phyloP scores from a whole-genome alignment of 2,113 vertebrate genomes.

The Solea solea region DNA sequence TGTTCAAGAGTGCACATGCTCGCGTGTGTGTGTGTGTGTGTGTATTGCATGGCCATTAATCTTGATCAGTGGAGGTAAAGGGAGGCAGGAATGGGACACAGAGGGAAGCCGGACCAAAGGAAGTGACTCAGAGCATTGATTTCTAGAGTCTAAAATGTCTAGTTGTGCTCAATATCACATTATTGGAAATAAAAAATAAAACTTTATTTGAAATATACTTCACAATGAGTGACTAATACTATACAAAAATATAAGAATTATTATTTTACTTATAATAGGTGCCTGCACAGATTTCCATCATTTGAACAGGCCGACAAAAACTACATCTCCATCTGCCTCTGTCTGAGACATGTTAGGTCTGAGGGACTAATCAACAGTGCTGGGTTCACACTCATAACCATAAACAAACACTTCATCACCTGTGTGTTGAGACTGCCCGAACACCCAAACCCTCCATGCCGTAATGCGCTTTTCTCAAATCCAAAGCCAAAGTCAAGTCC shows the following conservation, averaged over 20 bases:
- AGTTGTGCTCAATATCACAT: not conserved
- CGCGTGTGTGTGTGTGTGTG: constrained; percentile 7
- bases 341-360: constrained; percentile 64
- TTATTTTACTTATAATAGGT: constrained; percentile 6
- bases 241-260: not conserved
- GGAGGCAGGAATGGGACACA: constrained; percentile 9
- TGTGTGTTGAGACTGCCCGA: constrained; percentile 65
- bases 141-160: not conserved
- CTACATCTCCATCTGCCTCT: constrained; percentile 54
- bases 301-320: constrained; percentile 25
- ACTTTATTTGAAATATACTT: not conserved
- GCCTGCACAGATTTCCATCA: constrained; percentile 7
- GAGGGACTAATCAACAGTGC: constrained; percentile 73
- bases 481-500: constrained; percentile 52
- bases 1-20: no score
- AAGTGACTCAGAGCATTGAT: constrained; percentile 22
- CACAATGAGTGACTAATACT: not conserved
- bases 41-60: constrained; percentile 47
- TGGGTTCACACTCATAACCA: constrained; percentile 75
- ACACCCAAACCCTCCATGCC: constrained; percentile 69
- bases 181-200: not conserved
- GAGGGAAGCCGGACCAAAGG: constrained; percentile 26
- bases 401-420: constrained; percentile 82
- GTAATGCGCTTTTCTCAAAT: constrained; percentile 69
- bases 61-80: constrained; percentile 47